A percentile compares a stretch with the other conserved stretches of the same genome.
Conservation (phyloP, 2,888 invertebrate genomes). For the Habrosyne pyritoides region DNA sequence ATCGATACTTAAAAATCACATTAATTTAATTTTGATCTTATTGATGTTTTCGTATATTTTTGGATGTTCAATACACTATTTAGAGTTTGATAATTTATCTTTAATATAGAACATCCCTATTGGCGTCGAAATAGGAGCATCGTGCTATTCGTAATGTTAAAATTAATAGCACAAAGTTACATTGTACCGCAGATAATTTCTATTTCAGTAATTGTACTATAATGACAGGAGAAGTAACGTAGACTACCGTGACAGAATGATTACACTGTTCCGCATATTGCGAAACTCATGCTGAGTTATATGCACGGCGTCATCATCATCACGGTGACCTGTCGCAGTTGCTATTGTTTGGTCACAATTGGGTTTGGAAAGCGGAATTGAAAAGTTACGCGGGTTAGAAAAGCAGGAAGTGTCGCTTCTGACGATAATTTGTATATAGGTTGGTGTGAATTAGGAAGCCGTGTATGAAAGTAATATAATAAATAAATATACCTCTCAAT, state of each 20-base stretch:
- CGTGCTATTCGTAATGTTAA: background rate
- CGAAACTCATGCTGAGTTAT: background rate
- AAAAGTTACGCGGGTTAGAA: slow-evolving; percentile 1
- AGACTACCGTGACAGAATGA: slow-evolving; percentile 1
- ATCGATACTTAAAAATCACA: too few species aligned
- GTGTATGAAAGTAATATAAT: too few species aligned
- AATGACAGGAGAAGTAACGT: background rate
- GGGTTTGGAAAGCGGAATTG: slow-evolving; percentile 6
- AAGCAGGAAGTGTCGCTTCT: background rate
- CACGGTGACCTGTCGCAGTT: background rate
- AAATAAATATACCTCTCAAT: too few species aligned
- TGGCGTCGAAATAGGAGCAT: background rate
- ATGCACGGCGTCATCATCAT: background rate
- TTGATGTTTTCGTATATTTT: too few species aligned
- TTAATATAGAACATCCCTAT: too few species aligned
- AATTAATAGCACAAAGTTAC: background rate
- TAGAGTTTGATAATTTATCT: too few species aligned
- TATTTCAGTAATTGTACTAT: background rate
- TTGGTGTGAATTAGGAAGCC: background rate
- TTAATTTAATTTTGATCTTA: too few species aligned
- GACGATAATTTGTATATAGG: background rate
- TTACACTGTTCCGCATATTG: background rate
- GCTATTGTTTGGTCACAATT: slow-evolving; percentile 4
- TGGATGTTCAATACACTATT: too few species aligned
- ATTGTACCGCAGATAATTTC: background rate